phyloP scores from a whole-genome alignment of 2,888 invertebrate genomes.

The Syrphus vitripennis region DNA sequence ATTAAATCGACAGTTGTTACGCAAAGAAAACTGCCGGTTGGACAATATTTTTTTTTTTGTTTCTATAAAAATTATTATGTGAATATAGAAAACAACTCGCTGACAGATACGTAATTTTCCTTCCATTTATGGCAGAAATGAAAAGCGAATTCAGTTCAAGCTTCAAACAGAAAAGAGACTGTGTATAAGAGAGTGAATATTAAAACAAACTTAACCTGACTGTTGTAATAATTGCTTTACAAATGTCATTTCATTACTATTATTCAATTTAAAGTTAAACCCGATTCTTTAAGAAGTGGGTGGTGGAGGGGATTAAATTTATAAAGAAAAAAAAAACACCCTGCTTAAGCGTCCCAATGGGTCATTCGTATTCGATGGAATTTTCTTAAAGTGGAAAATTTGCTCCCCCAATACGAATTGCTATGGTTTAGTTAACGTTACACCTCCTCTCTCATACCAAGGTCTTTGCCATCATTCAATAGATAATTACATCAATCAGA shows the following conservation, averaged over 20 bases:
- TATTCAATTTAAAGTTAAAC: not conserved
- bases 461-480: conserved; percentile 20
- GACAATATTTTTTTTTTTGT: not conserved
- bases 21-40: conserved; percentile 15
- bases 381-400: conserved; percentile 59
- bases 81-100: conserved; percentile 9
- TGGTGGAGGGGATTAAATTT: not conserved
- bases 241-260: conserved; percentile 1
- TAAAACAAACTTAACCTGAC: not conserved
- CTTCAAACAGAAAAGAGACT: not conserved
- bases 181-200: not conserved
- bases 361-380: conserved; percentile 41
- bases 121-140: conserved; percentile 43
- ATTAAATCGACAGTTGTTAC: not conserved
- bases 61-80: not conserved
- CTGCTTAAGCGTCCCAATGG: not conserved
- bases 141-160: conserved; percentile 48
- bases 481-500: conserved; percentile 17
- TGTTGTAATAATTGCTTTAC: conserved; percentile 2
- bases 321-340: not conserved
- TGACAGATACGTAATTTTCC: conserved; percentile 66
- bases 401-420: not conserved
- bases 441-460: not conserved
- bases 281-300: not conserved
- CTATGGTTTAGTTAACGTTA: not conserved